These are phyloP conservation scores for Sinocyclocheilus anshuiensis DNA, from an alignment of 2,113 vertebrate species.

Conservation along the genomic window DNA sequence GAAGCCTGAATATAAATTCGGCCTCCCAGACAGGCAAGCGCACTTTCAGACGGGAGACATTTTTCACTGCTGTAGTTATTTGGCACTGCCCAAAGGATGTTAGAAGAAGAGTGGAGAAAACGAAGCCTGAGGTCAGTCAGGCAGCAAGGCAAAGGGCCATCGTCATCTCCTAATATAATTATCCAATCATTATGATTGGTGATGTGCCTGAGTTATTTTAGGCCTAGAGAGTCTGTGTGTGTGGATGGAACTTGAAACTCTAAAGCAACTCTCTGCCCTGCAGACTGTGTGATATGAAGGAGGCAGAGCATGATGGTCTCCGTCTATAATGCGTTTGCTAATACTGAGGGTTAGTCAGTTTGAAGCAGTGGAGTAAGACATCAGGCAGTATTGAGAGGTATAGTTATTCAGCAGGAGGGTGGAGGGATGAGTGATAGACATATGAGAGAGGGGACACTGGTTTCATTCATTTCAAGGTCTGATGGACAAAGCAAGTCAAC, in stretches of 20 bases:
- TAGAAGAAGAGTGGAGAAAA: background rate
- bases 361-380: background rate
- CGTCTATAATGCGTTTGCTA: background rate
- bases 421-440: background rate
- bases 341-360: background rate
- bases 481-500: background rate
- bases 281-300: slow-evolving; percentile 26
- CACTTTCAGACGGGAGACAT: slow-evolving; percentile 27
- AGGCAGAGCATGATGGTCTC: slow-evolving; percentile 7
- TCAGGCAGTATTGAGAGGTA: background rate
- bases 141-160: slow-evolving; percentile 16
- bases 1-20: slow-evolving; percentile 42
- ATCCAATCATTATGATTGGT: slow-evolving; percentile 44
- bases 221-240: background rate
- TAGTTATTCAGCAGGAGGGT: background rate
- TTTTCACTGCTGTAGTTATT: slow-evolving; percentile 40
- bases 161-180: slow-evolving; percentile 47
- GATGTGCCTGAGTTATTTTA: slow-evolving; percentile 38
- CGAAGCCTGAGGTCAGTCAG: slow-evolving; percentile 6
- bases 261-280: slow-evolving; percentile 3
- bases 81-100: slow-evolving; percentile 35
- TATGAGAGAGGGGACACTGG: background rate
- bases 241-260: background rate
- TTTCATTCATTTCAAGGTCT: background rate
- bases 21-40: background rate